phyloP scores from a whole-genome alignment of 2,888 invertebrate species.

The Cephus spinipes region DNA sequence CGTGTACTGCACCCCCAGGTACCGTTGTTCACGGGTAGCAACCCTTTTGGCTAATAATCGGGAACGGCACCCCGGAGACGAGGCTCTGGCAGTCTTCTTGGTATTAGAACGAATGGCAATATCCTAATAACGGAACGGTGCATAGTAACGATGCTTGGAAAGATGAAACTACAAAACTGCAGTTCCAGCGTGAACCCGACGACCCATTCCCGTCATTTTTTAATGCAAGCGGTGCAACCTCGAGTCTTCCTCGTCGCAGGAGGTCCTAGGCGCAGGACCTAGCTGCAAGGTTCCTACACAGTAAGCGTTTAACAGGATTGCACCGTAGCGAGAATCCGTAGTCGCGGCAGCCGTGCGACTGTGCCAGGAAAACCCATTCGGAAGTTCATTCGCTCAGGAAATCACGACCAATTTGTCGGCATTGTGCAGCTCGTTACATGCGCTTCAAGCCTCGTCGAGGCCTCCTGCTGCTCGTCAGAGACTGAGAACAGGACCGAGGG shows the following conservation, averaged over 20 bases:
- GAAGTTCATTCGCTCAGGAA: neutral
- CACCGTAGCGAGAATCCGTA: too few species aligned
- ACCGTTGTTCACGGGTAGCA: constrained; percentile 53
- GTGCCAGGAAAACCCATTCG: too few species aligned
- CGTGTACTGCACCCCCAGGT: constrained; percentile 59
- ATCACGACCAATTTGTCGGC: constrained; percentile 19
- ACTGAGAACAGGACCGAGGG: too few species aligned
- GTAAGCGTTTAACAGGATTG: too few species aligned
- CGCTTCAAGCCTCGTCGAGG: constrained; percentile 15
- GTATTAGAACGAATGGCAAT: constrained; percentile 64
- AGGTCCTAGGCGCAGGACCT: too few species aligned
- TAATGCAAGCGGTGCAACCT: too few species aligned
- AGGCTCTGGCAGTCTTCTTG: constrained; percentile 18
- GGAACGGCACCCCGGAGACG: constrained; percentile 62
- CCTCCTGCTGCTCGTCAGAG: too few species aligned
- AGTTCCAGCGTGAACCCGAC: too few species aligned
- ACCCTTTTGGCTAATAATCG: constrained; percentile 66
- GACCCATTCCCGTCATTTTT: too few species aligned
- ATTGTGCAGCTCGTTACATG: constrained; percentile 17
- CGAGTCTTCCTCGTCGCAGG: too few species aligned
- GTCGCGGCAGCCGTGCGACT: too few species aligned
- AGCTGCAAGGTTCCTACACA: too few species aligned
- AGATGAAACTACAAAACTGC: constrained; percentile 13
- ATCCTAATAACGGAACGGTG: constrained; percentile 57
- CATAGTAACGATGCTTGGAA: constrained; percentile 55